phyloP scores from a whole-genome alignment of 2,113 vertebrate species.

The Elephas maximus region DNA sequence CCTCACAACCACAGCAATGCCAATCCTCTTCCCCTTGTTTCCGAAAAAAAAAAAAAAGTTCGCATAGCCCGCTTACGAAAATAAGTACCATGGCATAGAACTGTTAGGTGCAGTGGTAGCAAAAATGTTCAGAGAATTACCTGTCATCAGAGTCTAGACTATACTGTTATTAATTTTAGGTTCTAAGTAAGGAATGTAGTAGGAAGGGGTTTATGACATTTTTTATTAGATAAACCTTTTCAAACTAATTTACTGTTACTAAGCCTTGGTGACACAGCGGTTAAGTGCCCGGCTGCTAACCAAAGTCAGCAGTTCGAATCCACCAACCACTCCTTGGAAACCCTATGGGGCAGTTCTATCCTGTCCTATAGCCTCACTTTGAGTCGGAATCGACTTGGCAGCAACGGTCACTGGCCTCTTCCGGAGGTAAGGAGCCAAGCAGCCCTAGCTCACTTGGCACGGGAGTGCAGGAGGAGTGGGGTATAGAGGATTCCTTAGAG shows the following conservation, averaged over 20 bases:
- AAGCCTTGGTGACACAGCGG: background rate
- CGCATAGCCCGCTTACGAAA: too few relatives aligned
- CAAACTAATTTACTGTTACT: background rate
- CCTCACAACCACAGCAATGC: too few relatives aligned
- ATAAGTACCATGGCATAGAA: background rate
- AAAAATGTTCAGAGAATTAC: slow-evolving; percentile 43
- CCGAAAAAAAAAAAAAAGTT: too few relatives aligned
- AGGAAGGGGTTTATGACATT: background rate
- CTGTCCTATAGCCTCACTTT: too few relatives aligned
- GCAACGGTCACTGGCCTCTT: background rate
- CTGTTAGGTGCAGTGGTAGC: background rate
- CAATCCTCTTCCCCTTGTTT: too few relatives aligned
- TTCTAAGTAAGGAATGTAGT: background rate
- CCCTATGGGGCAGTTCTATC: too few relatives aligned
- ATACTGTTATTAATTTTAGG: slow-evolving; percentile 33
- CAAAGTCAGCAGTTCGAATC: too few relatives aligned
- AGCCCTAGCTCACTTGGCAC: background rate
- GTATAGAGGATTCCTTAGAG: background rate
- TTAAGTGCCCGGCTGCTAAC: too few relatives aligned
- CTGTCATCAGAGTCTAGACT: slow-evolving; percentile 39
- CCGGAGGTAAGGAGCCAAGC: background rate
- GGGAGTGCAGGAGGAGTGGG: too few relatives aligned
- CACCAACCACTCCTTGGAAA: too few relatives aligned
- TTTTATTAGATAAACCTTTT: slow-evolving; percentile 4
- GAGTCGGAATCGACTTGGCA: too few relatives aligned